Evolutionary conservation across 2,888 invertebrate species (phyloP), one percentile per base, ranked within the genome.

Genomic region (Polylopha cassiicola): DNA sequence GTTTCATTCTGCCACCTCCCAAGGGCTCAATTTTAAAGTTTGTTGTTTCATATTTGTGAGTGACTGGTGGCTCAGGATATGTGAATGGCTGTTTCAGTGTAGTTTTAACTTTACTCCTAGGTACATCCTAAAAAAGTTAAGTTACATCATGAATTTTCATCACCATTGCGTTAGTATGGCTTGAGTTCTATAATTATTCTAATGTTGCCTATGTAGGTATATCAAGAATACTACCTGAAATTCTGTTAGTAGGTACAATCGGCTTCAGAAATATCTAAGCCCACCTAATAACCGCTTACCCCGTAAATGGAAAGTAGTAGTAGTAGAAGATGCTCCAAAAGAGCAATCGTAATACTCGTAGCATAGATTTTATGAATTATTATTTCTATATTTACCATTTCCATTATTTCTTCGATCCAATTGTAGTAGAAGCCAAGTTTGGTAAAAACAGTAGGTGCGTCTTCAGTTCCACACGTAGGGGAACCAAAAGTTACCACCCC

Each of bases 401-500:
- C 58, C 61, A 80, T 66, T 4, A 79, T 70, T 0, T 46, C 44
- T 4, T 78, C 63, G 10, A 82, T 79, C 82, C 82, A 82, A 1
- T 70, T 58, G 1, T 53, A 24, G 37, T 78, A 81, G 51, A 54
- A 70, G 0, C 78, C 81, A 2, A 81, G 11, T 42, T 77, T 80
- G 24, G 73, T 78, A 51, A 82, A 82, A 16, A 84, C 82, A 0
- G 82, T 82, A 0, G 82, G 82, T 0, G 73, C 61, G 14, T 80
- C 74, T 1, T 63, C 61, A 0, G 69, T 56, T 0, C 81, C 82
- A 16, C 82, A 82, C 1, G 56, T 55, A 0, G 76, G 73, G 0
- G 80, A 67, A 0, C 81, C 82, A 33, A 80, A 81, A 46, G 78
- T 80, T 15, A 76, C 56, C 0, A 82, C 65, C 0, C 82, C 82